Evolutionary conservation across 2,888 invertebrate species (phyloP).

Genomic region (Drosophila mulleri): DNA sequence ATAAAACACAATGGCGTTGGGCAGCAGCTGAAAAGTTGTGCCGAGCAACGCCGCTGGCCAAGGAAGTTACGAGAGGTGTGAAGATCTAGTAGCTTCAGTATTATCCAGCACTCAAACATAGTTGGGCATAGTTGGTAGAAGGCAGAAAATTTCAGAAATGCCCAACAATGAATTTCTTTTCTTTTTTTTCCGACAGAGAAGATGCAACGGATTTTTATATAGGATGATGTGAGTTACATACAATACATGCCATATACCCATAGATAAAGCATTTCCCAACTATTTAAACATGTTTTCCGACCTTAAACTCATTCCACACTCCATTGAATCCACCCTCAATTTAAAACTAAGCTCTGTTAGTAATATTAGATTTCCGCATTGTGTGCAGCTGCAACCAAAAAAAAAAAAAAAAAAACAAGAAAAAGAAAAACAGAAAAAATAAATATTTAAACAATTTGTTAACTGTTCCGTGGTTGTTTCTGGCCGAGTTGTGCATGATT

Average conservation of each 20-base stretch:
- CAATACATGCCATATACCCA: no score
- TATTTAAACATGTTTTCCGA: not conserved
- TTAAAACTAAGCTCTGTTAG: not conserved
- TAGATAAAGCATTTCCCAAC: not conserved
- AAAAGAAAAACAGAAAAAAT: no score
- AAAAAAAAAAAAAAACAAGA: not conserved
- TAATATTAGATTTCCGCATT: not conserved
- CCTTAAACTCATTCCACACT: not conserved
- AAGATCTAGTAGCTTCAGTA: conserved; percentile 23
- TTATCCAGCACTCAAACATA: conserved; percentile 31
- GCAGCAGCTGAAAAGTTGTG: conserved; percentile 30
- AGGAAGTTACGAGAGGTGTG: conserved; percentile 26
- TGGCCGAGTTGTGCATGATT: conserved; percentile 27
- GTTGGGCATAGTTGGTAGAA: conserved; percentile 42
- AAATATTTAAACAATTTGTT: conserved; percentile 4
- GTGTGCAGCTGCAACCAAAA: not conserved
- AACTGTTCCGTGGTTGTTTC: conserved; percentile 1
- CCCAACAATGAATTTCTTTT: not conserved
- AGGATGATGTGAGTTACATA: no score
- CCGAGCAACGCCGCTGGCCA: conserved; percentile 32
- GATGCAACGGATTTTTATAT: no score
- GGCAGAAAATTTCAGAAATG: conserved; percentile 21
- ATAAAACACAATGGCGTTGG: conserved; percentile 70
- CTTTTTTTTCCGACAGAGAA: not conserved
- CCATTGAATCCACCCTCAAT: not conserved